Percentiles rank a stretch among this genome's conserved stretches.
Evolutionary conservation across 2,888 invertebrate genomes (phyloP).

Genomic region (Agriopis aurantiaria): DNA sequence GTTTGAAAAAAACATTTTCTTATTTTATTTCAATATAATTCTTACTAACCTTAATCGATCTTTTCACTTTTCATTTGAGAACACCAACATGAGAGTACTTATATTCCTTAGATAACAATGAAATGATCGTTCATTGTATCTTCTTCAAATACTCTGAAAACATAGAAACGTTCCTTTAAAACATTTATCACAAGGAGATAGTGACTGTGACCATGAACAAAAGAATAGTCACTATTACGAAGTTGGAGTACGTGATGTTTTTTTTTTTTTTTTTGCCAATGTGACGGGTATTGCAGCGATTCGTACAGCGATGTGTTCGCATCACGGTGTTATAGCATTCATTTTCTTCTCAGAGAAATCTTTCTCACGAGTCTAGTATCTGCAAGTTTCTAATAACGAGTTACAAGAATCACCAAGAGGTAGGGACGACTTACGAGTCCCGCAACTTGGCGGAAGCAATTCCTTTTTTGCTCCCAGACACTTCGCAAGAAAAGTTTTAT

Average conservation of each 20-base stretch:
- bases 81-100: too few species aligned
- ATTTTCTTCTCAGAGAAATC: background rate
- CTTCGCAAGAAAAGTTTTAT: constrained; percentile 41
- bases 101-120: background rate
- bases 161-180: background rate
- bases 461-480: constrained; percentile 51
- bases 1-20: too few species aligned
- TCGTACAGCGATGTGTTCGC: too few species aligned
- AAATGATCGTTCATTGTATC: background rate
- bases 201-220: background rate
- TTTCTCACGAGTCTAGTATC: background rate
- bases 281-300: too few species aligned
- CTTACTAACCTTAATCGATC: background rate
- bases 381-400: constrained; percentile 54
- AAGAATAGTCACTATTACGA: background rate
- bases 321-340: background rate
- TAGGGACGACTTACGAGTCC: constrained; percentile 28
- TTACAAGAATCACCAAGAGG: constrained; percentile 46
- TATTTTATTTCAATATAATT: background rate
- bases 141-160: background rate
- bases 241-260: constrained; percentile 2
- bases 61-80: background rate
- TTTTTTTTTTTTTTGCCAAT: background rate
- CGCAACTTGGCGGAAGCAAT: constrained; percentile 45
- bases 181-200: background rate